Conservation (phyloP, 2,888 invertebrate genomes). For the Aleiodes testaceus region DNA sequence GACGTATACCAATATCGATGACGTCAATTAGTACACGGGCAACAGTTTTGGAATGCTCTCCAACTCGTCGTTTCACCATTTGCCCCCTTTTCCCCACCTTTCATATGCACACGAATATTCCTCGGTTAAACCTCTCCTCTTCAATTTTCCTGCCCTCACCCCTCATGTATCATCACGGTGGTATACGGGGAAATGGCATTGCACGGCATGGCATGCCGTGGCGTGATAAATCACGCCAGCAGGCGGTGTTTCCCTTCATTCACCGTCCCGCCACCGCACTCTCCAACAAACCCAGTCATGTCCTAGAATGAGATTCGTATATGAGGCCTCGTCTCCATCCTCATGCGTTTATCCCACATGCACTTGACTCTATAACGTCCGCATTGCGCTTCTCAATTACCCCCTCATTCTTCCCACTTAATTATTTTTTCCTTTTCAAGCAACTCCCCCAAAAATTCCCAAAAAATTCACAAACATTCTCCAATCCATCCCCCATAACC, state of each 20-base stretch:
- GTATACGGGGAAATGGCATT: constrained; percentile 59
- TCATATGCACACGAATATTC: constrained; percentile 13
- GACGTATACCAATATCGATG: constrained; percentile 73
- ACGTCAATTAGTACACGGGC: constrained; percentile 72
- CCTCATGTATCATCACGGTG: constrained; percentile 68
- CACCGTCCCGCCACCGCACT: constrained; percentile 58
- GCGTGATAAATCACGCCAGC: constrained; percentile 71
- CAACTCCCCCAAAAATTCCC: constrained; percentile 22
- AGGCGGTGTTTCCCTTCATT: constrained; percentile 69
- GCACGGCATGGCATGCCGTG: constrained; percentile 60
- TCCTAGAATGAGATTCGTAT: constrained; percentile 41
- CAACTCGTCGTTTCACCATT: constrained; percentile 33
- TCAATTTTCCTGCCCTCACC: constrained; percentile 5
- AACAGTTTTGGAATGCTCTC: constrained; percentile 47
- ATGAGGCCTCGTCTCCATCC: constrained; percentile 26
- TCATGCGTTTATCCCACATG: constrained; percentile 54
- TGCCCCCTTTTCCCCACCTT: constrained; percentile 50
- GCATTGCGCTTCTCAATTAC: constrained; percentile 46
- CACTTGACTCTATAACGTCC: constrained; percentile 64
- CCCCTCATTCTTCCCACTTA: background rate
- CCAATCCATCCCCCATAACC: background rate
- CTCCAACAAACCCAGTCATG: constrained; percentile 31
- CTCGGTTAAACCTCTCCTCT: constrained; percentile 29
- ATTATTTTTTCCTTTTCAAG: constrained; percentile 25
- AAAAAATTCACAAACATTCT: background rate